A percentile compares a stretch with the other conserved stretches of the same genome.
Evolutionary conservation across 1,140 invertebrate genomes (phyloP).

Genomic region (Cotesia vestalis): DNA sequence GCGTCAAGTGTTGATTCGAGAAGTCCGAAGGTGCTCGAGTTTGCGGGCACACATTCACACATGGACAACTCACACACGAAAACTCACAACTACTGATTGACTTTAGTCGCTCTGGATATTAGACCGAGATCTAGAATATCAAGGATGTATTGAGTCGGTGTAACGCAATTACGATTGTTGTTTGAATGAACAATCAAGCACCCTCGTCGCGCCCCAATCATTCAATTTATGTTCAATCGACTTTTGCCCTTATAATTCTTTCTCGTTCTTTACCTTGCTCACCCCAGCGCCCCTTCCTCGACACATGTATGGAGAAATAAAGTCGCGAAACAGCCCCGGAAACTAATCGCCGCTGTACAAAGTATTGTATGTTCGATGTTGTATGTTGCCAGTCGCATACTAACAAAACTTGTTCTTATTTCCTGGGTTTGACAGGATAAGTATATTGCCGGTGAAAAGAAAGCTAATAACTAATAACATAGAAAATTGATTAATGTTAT

Average conservation of each 20-base stretch:
- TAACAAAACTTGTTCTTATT: conserved; percentile 11
- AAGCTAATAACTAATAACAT: conserved; percentile 5
- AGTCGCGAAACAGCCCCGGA: conserved; percentile 11
- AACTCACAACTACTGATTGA: background rate
- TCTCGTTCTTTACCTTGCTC: conserved; percentile 30
- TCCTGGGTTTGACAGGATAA: background rate
- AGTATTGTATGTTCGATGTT: background rate
- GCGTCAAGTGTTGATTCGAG: conserved; percentile 35
- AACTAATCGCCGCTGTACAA: conserved; percentile 28
- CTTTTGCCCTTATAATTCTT: conserved; percentile 45
- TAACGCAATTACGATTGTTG: conserved; percentile 69
- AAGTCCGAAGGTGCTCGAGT: conserved; percentile 43
- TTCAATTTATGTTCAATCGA: conserved; percentile 68
- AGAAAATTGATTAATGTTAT: too few species aligned
- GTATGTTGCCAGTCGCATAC: background rate
- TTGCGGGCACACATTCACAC: conserved; percentile 10
- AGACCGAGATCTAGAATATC: background rate
- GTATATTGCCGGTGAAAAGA: conserved; percentile 2
- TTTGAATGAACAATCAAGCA: conserved; percentile 69
- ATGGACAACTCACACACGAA: background rate
- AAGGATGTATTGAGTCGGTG: conserved; percentile 37
- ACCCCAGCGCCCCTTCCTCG: background rate
- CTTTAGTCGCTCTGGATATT: background rate
- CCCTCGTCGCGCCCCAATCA: conserved; percentile 64
- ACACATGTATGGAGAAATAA: background rate